These are phyloP conservation scores for Diadema setosum DNA, from an alignment of 35 echinoderm and acorn worm genomes.

Conservation along the genomic window DNA sequence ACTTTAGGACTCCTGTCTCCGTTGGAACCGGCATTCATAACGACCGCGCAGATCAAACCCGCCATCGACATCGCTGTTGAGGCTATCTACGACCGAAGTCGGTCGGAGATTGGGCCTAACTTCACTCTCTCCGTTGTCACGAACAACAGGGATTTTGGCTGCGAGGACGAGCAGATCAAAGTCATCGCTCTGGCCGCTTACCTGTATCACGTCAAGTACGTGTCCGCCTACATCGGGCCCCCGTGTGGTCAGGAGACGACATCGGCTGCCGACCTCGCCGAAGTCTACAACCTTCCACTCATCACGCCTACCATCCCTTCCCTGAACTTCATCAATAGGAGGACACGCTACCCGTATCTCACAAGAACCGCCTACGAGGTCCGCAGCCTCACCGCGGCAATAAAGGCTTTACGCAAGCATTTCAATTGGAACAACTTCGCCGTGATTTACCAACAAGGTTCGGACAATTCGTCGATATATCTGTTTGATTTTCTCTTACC, in stretches of 20 bases:
- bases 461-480: background rate
- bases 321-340: background rate
- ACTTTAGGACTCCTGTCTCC: background rate
- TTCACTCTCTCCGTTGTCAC: background rate
- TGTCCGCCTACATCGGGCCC: background rate
- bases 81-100: background rate
- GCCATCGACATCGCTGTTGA: conserved; percentile 76
- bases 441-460: background rate
- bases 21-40: background rate
- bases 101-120: background rate
- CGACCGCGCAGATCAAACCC: conserved; percentile 11
- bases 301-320: background rate
- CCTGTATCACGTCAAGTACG: background rate
- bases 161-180: background rate
- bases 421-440: background rate
- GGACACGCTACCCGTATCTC: background rate
- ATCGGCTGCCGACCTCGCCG: background rate
- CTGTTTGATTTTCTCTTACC: background rate
- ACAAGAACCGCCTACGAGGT: background rate
- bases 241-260: background rate
- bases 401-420: background rate
- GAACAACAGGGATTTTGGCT: background rate
- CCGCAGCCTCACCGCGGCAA: background rate
- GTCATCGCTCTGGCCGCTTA: background rate
- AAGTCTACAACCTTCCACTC: background rate